Base-by-base conservation (phyloP, 2,113 vertebrate genomes). In the Hippocampus mohnikei region DNA sequence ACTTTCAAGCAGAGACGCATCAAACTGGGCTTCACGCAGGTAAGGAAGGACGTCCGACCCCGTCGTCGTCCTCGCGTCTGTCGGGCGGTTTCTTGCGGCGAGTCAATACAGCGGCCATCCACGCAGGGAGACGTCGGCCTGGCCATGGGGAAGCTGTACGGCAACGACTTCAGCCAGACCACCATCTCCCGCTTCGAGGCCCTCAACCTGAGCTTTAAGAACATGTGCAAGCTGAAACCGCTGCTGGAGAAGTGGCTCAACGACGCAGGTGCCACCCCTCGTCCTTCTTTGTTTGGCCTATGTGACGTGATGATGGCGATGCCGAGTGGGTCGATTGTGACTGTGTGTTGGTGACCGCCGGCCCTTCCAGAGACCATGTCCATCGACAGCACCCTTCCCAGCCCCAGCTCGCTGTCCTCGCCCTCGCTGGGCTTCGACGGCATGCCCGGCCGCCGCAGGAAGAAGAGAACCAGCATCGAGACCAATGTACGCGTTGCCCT, bases 401-500 rank as follows among this genome's bases (percentile, higher is more conserved):
- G 94, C 77, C 95, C 95, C 81, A 96, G 95, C 87, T 92, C 94
- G 67, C 82, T 96, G 77, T 95, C 92, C 85, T 95, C 94, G 62
- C 88, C 94, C 70, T 89, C 93, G 55, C n/a, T 92, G 92, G 95
- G 94, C 70, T 95, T 94, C 1, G 95, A 96, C 1, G 95, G 95
- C 41, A 48, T 96, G 81, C 94, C 94, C 0, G 94, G 94, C 33
- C 95, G 95, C 71, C 94, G 95, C 85, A 93, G 95, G 74, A 97
- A 97, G 93, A 96, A 97, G 89, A 94, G 95, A 91, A 97, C 95
- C 91, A 97, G 95, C 94, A 97, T 96, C 0, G 95, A 97, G 90
- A 97, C 95, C 66, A 97, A 96, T 50, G 94, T 96, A 84, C 95
- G 95, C 66, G 94, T 94, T 88, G 95, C 94, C 88, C 92, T 97